phyloP scores from a whole-genome alignment of 92 coral and sea anemone species.

The Epizoanthus fatuus region DNA sequence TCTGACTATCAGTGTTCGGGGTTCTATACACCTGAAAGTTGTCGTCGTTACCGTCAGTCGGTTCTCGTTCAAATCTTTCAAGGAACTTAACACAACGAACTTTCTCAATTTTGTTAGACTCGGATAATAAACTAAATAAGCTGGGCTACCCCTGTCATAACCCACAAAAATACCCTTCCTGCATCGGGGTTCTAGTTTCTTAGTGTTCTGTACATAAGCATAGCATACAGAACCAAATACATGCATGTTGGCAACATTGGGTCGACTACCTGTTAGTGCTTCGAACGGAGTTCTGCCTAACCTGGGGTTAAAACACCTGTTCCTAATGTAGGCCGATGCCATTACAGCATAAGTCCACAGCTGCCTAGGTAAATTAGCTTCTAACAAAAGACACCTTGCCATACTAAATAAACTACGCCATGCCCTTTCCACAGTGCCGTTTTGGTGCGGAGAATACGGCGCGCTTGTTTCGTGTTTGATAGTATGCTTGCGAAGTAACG shows the following conservation, averaged over 20 bases:
- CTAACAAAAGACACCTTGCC: constrained; percentile 54
- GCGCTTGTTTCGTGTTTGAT: constrained; percentile 54
- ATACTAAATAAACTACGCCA: constrained; percentile 50
- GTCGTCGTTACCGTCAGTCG: no score
- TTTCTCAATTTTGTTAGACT: no score
- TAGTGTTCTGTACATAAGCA: no score
- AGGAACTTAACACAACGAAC: no score
- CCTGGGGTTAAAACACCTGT: constrained; percentile 46
- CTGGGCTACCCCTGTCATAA: no score
- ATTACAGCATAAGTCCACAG: constrained; percentile 54
- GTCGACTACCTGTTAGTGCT: constrained; percentile 54
- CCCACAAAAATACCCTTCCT: no score
- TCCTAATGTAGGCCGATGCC: constrained; percentile 33
- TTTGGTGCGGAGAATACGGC: constrained; percentile 62
- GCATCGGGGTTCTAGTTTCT: no score
- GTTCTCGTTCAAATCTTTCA: no score
- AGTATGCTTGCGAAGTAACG: constrained; percentile 17
- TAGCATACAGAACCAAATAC: no score
- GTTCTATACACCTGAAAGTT: no score
- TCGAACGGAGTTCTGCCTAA: constrained; percentile 52
- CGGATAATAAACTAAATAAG: no score
- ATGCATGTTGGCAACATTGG: constrained; percentile 57
- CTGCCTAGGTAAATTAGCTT: constrained; percentile 17
- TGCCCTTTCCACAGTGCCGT: constrained; percentile 51
- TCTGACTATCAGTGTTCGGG: no score